Conservation (phyloP, 23 tunicate genomes). For the Trididemnum miniatum region DNA sequence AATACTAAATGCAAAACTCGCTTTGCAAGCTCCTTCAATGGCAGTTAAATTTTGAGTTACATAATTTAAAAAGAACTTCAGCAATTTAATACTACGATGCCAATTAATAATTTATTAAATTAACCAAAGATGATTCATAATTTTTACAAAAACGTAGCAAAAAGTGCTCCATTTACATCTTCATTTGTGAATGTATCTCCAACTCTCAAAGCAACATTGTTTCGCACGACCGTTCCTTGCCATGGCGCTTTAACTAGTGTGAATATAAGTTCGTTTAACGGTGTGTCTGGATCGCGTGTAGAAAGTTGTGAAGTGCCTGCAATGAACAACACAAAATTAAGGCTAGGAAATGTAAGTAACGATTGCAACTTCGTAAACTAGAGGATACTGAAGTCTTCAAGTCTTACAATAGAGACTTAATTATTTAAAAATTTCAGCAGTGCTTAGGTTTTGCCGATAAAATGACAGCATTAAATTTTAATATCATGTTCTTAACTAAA, state of each 20-base stretch:
- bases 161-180: slow-evolving; percentile 67
- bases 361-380: neutral
- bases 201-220: slow-evolving; percentile 31
- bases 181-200: slow-evolving; percentile 81
- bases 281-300: slow-evolving; percentile 79
- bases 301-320: slow-evolving; percentile 32
- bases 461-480: too few relatives aligned
- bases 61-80: too few relatives aligned
- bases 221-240: slow-evolving; percentile 63
- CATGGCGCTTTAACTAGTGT: slow-evolving; percentile 76
- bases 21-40: too few relatives aligned
- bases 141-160: too few relatives aligned
- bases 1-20: too few relatives aligned
- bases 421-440: neutral
- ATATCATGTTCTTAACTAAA: too few relatives aligned
- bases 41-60: too few relatives aligned
- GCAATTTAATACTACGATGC: too few relatives aligned
- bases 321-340: neutral
- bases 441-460: too few relatives aligned
- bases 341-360: too few relatives aligned
- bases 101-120: too few relatives aligned
- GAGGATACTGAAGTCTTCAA: neutral
- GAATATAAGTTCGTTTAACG: slow-evolving; percentile 62
- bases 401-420: neutral
- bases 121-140: too few relatives aligned